phyloP scores from a whole-genome alignment of 2,113 vertebrate genomes.

The Hippocampus mohnikei region DNA sequence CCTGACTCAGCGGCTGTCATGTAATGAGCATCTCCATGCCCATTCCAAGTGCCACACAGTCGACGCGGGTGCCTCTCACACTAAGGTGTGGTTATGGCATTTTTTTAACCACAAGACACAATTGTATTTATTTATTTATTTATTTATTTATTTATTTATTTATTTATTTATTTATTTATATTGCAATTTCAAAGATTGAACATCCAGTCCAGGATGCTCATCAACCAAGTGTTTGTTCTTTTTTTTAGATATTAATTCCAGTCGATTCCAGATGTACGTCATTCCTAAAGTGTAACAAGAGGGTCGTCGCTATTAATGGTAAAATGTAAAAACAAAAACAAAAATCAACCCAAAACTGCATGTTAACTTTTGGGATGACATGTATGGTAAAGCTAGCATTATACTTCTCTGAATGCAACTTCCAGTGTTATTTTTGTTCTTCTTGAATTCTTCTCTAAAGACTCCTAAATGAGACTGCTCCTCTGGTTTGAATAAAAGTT shows the following conservation, averaged over 20 bases:
- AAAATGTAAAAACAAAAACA: too few relatives aligned
- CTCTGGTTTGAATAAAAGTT: neutral
- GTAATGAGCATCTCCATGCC: slow-evolving; percentile 1
- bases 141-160: neutral
- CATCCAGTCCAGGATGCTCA: neutral
- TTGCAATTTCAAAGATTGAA: neutral
- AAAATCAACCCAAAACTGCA: too few relatives aligned
- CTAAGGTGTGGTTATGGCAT: neutral
- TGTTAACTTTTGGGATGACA: neutral
- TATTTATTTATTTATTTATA: neutral
- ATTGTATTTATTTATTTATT: neutral
- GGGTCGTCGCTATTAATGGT: too few relatives aligned
- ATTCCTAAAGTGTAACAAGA: too few relatives aligned
- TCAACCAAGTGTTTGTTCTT: neutral
- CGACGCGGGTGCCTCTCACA: neutral
- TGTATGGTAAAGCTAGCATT: neutral
- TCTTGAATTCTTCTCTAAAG: neutral
- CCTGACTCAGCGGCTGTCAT: slow-evolving; percentile 5
- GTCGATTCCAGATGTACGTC: too few relatives aligned
- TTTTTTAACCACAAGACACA: neutral
- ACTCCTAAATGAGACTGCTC: neutral
- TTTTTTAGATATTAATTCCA: too few relatives aligned
- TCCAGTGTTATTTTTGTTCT: neutral
- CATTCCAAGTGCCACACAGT: neutral
- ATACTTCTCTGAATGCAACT: neutral